A percentile compares a stretch with the other conserved stretches of the same genome.
Evolutionary conservation across 2,888 invertebrate genomes (phyloP).

Genomic region (Mythimna loreyi): DNA sequence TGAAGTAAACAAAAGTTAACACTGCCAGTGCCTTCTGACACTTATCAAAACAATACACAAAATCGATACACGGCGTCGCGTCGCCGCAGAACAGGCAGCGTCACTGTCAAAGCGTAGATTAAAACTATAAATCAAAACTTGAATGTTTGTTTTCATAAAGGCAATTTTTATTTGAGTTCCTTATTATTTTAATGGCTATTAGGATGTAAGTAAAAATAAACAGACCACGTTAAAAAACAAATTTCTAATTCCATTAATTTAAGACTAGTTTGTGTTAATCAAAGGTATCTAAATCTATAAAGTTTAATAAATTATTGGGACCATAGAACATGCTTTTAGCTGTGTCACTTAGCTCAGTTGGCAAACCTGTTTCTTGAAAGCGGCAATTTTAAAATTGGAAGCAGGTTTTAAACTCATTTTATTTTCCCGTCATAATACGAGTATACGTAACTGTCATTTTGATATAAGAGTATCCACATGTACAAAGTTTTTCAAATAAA

Average conservation of each 20-base stretch:
- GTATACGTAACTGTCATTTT: no score
- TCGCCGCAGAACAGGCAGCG: background rate
- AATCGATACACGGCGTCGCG: background rate
- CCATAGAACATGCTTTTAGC: background rate
- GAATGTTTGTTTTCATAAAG: background rate
- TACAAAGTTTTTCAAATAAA: no score
- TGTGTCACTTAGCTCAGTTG: slow-evolving; percentile 11
- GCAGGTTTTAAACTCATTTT: no score
- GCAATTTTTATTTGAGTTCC: background rate
- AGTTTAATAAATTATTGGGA: background rate
- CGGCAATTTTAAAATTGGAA: slow-evolving; percentile 28
- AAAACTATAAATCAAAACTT: background rate
- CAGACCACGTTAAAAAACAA: background rate
- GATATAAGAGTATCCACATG: no score
- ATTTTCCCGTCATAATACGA: no score
- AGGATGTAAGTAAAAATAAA: background rate
- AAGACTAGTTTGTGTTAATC: background rate
- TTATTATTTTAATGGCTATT: no score
- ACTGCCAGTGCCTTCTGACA: background rate
- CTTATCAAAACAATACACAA: background rate
- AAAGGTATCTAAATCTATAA: background rate
- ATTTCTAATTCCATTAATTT: background rate
- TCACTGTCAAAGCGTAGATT: slow-evolving; percentile 2
- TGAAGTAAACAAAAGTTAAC: background rate
- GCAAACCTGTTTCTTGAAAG: background rate